phyloP scores from a whole-genome alignment of 2,888 invertebrate species.

The Pristionchus arcanus region DNA sequence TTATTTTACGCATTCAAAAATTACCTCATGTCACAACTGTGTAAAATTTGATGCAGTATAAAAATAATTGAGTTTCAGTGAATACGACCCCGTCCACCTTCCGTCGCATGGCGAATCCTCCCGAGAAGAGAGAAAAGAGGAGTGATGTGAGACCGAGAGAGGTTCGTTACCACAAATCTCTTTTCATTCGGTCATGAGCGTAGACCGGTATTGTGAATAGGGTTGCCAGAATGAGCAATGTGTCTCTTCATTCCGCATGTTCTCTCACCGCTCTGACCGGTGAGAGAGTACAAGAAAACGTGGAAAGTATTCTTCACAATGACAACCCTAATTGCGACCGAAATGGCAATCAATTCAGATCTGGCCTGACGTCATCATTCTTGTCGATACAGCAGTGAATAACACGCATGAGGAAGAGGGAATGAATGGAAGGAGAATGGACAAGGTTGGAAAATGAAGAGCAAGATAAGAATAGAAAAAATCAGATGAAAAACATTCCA shows the following conservation, averaged over 20 bases:
- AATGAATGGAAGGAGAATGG: constrained; percentile 17
- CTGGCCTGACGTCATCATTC: constrained; percentile 47
- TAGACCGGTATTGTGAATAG: no score
- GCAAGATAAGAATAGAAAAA: no score
- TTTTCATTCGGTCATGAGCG: no score
- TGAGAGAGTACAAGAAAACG: no score
- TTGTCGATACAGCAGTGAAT: constrained; percentile 46
- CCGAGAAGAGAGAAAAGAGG: neutral
- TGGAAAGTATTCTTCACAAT: no score
- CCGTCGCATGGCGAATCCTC: constrained; percentile 1
- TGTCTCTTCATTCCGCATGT: no score
- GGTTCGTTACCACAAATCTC: neutral
- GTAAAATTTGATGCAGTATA: neutral
- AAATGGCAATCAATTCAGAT: neutral
- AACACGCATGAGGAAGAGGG: constrained; percentile 5
- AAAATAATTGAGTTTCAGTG: neutral
- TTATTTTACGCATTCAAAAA: no score
- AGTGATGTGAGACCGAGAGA: constrained; percentile 2
- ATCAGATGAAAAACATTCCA: no score
- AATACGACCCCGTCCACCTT: constrained; percentile 25
- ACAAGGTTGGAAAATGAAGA: neutral
- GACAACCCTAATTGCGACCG: no score
- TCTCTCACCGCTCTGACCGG: no score
- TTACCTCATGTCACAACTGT: no score
- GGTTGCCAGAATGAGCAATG: no score